These are phyloP conservation scores for Bellardia pandia DNA, from an alignment of 2,888 invertebrate genomes.

Conservation along the genomic window DNA sequence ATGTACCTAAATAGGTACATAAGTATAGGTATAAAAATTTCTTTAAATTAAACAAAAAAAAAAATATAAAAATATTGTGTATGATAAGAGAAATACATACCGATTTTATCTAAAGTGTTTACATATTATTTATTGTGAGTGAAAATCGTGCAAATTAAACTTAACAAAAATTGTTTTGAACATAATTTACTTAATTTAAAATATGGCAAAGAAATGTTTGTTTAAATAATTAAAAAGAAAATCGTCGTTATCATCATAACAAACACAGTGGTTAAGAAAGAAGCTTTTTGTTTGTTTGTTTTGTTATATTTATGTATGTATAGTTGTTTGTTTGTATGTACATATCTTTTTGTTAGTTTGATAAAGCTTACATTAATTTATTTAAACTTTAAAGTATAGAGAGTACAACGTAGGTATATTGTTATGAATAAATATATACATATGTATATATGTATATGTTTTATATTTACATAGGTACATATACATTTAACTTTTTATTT, in stretches of 20 bases:
- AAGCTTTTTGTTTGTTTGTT: conserved; percentile 54
- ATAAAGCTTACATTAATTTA: conserved; percentile 45
- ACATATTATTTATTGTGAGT: background rate
- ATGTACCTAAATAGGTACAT: no score
- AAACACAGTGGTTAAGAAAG: conserved; percentile 48
- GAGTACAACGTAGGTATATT: conserved; percentile 16
- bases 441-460: background rate
- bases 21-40: background rate
- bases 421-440: background rate
- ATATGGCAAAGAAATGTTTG: background rate
- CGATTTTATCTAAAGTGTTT: no score
- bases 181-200: background rate
- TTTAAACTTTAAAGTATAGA: conserved; percentile 26
- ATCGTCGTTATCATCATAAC: conserved; percentile 40
- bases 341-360: conserved; percentile 5
- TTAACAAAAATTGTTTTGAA: background rate
- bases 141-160: conserved; percentile 10
- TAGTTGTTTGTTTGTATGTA: conserved; percentile 11
- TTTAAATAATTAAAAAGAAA: conserved; percentile 30
- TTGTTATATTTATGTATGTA: conserved; percentile 8
- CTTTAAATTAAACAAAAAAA: conserved; percentile 13
- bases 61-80: background rate
- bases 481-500: background rate
- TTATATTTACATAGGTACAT: background rate
- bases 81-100: background rate